These are phyloP conservation scores for Gortyna flavago DNA, from an alignment of 2,888 invertebrate genomes.

Conservation along the genomic window DNA sequence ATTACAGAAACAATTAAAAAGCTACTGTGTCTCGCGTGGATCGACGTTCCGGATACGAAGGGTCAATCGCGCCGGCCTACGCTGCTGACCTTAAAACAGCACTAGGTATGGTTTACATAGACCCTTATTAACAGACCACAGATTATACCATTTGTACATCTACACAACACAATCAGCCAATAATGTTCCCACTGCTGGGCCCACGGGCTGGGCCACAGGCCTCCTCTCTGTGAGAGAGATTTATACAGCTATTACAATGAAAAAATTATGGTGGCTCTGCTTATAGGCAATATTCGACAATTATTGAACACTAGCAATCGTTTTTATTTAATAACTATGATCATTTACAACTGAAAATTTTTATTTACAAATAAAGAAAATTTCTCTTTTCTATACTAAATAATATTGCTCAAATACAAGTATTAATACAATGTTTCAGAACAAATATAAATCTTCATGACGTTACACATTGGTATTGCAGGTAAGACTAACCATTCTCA, in stretches of 20 bases:
- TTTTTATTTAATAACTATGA: constrained; percentile 7
- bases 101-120: neutral
- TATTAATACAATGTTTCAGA: neutral
- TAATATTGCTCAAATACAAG: neutral
- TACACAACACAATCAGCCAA: neutral
- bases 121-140: neutral
- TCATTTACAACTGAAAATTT: constrained; percentile 23
- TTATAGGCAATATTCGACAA: neutral
- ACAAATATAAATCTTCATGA: neutral
- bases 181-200: neutral
- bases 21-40: neutral
- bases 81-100: too few species aligned
- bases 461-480: neutral
- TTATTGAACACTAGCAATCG: constrained; percentile 6
- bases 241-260: neutral
- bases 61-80: too few species aligned
- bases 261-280: neutral
- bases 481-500: neutral
- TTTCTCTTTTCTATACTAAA: constrained; percentile 22
- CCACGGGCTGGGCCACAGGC: too few species aligned
- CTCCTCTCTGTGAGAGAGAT: neutral
- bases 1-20: too few species aligned
- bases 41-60: neutral
- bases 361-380: constrained; percentile 21
- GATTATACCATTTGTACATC: neutral